Evolutionary conservation across 1,140 invertebrate species (phyloP), one percentile per base, ranked within the genome.

Genomic region (Cardiocondyla obscurior): DNA sequence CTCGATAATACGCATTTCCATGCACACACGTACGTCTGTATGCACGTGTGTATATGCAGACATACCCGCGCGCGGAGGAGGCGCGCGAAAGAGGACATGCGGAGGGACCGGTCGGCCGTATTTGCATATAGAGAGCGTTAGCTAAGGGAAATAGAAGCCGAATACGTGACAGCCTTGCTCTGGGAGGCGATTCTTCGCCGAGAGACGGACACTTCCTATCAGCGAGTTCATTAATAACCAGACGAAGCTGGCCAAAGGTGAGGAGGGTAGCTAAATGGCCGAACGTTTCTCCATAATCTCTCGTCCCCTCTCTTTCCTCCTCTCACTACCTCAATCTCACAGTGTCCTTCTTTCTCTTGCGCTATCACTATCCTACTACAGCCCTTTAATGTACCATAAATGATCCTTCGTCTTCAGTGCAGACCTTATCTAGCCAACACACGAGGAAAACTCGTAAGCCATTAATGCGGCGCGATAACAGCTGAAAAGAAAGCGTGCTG

Each of bases 51-150:
- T 42, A 69, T 12, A 22, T 25, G 25, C 10, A 36, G 6, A 46
- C 46, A 62, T 39, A 60, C 12, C 44, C 81, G 60, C 36, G 42
- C 74, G 69, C 60, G 42, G 60, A 79, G 64, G 64, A 87, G 77
- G 74, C 79, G 73, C 85, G 81, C 73, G 73, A 81, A 85, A 82
- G 74, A 88, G 84, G 86, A 89, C 81, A 86, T 86, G 83, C 64
- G 81, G 74, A 90, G 90, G 88, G 91, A 93, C 89, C 90, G 90
- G 87, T 89, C 83, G 84, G 76, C 39, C 86, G 82, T 91, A 94
- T 94, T 94, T 94, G 92, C 93, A 94, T 94, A 94, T 94, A 94
- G 93, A 94, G 92, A 94, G 92, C 91, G 92, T 93, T 89, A 93
- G 92, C 91, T 93, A 94, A 94, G 92, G 93, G 93, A 94, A 94